These are phyloP conservation scores for Pharmacophagus antenor DNA, from an alignment of 2,888 invertebrate genomes.

Conservation along the genomic window DNA sequence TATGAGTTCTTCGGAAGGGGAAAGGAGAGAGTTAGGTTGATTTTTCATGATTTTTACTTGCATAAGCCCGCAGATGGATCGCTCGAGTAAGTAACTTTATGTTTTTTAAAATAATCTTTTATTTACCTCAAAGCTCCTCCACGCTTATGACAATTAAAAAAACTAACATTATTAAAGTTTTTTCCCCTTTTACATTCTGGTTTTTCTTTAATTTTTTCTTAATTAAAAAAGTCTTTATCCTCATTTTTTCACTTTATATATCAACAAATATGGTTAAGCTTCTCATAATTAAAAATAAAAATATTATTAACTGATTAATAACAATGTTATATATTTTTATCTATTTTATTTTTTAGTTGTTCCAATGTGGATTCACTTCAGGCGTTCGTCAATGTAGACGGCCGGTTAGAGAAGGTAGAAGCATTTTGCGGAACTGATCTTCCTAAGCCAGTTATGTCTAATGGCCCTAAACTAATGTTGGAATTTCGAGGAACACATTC, in stretches of 20 bases:
- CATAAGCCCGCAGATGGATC: constrained; percentile 83
- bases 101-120: not conserved
- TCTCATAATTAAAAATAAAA: no score
- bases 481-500: constrained; percentile 91
- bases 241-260: no score
- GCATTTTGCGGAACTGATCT: constrained; percentile 91
- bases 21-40: constrained; percentile 91
- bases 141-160: no score
- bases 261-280: no score
- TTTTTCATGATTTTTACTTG: constrained; percentile 91
- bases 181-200: no score
- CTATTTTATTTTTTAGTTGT: constrained; percentile 80
- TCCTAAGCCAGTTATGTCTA: constrained; percentile 96
- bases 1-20: constrained; percentile 94
- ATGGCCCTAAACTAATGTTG: constrained; percentile 90
- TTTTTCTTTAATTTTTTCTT: no score
- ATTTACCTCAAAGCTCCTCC: no score
- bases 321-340: not conserved
- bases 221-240: no score
- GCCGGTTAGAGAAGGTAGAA: constrained; percentile 91
- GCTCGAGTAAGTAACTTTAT: constrained; percentile 81
- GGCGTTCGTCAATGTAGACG: constrained; percentile 90
- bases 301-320: no score
- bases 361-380: constrained; percentile 89
- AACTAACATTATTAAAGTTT: no score